phyloP scores from a whole-genome alignment of 1,140 invertebrate species.

The Antheraea pernyi region DNA sequence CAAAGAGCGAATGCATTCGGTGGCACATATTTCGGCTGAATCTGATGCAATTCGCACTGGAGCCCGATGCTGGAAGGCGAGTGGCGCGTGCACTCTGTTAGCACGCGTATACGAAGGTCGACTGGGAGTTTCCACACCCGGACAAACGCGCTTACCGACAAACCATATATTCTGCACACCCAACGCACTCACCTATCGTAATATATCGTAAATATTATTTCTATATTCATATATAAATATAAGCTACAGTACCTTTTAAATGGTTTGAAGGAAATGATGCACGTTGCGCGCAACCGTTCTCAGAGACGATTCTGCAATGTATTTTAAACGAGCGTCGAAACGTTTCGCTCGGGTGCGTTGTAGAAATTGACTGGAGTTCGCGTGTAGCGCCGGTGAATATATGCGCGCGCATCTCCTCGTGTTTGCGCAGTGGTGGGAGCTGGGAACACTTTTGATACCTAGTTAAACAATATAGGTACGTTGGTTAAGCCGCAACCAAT shows the following conservation, averaged over 20 bases:
- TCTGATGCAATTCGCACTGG: slow-evolving; percentile 64
- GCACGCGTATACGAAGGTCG: slow-evolving; percentile 37
- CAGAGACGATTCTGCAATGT: slow-evolving; percentile 13
- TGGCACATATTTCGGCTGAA: slow-evolving; percentile 46
- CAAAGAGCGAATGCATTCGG: slow-evolving; percentile 39
- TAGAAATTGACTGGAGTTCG: slow-evolving; percentile 59
- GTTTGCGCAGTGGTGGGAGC: slow-evolving; percentile 57
- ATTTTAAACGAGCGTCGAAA: slow-evolving; percentile 18
- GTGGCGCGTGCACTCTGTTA: slow-evolving; percentile 35
- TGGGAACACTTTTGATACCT: slow-evolving; percentile 19
- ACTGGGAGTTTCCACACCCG: slow-evolving; percentile 41
- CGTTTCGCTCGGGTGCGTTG: slow-evolving; percentile 41
- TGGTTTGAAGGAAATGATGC: slow-evolving; percentile 33
- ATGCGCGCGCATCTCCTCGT: slow-evolving; percentile 68
- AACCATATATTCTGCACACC: slow-evolving; percentile 16
- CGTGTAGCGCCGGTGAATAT: slow-evolving; percentile 53
- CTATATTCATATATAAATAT: slow-evolving; percentile 11
- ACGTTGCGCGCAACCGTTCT: slow-evolving; percentile 47
- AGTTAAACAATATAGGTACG: not conserved
- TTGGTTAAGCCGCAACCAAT: slow-evolving; percentile 7
- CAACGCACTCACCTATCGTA: slow-evolving; percentile 16
- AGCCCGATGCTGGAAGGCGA: slow-evolving; percentile 34
- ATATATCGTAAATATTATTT: not conserved
- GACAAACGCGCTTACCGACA: slow-evolving; percentile 23
- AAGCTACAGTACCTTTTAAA: slow-evolving; percentile 50